A percentile compares a stretch with the other conserved stretches of the same genome.
phyloP scores from a whole-genome alignment of 1,140 invertebrate species.

The Melanaphis sacchari region DNA sequence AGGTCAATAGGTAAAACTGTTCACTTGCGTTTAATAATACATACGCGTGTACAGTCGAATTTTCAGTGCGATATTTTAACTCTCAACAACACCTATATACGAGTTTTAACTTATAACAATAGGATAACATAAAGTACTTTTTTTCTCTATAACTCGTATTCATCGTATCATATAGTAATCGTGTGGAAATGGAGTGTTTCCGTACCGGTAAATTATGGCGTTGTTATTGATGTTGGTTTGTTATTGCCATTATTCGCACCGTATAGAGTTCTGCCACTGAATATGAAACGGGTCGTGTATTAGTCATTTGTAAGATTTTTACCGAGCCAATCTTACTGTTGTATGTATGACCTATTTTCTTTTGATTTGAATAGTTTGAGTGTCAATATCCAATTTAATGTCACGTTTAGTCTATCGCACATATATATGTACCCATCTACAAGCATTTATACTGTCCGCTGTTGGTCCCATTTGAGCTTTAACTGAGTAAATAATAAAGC shows the following conservation, averaged over 20 bases:
- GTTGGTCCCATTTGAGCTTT: background rate
- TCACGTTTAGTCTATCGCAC: background rate
- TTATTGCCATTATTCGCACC: background rate
- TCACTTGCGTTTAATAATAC: background rate
- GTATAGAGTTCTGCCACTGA: background rate
- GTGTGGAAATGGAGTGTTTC: background rate
- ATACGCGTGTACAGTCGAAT: background rate
- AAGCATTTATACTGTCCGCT: background rate
- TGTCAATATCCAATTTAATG: conserved; percentile 15
- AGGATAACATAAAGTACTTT: background rate
- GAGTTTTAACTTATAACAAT: background rate
- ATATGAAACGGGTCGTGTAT: background rate
- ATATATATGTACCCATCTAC: background rate
- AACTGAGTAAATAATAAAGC: background rate
- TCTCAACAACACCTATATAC: background rate
- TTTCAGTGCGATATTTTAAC: background rate
- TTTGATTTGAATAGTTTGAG: background rate
- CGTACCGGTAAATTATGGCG: background rate
- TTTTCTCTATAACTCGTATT: no score
- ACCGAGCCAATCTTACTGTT: background rate
- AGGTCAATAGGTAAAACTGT: background rate
- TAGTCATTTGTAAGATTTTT: background rate
- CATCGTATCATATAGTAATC: background rate
- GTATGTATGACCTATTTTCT: background rate
- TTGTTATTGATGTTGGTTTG: background rate